Evolutionary conservation across 2,113 vertebrate genomes (phyloP).

Genomic region (Trogon surrucura): DNA sequence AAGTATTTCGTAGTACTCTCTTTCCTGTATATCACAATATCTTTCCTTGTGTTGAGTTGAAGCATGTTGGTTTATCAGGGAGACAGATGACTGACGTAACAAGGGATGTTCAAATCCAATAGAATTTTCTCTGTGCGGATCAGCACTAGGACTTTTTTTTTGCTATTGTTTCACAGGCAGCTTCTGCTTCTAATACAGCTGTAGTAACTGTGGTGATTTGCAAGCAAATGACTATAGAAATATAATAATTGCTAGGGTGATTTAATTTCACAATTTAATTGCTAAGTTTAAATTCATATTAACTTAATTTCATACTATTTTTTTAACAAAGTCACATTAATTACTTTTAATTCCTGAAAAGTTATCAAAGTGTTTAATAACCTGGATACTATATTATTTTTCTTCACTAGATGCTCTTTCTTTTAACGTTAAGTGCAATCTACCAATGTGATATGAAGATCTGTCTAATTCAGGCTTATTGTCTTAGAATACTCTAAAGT

Average conservation of each 20-base stretch:
- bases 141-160: not conserved
- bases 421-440: not conserved
- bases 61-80: not conserved
- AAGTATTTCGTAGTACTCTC: not conserved
- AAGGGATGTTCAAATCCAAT: not conserved
- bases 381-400: not conserved
- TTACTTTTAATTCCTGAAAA: not conserved
- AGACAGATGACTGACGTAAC: not conserved
- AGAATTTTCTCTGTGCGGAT: not conserved
- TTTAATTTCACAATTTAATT: not conserved
- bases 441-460: not conserved
- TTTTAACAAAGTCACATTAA: not conserved
- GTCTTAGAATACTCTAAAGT: not conserved
- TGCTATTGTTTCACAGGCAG: not conserved
- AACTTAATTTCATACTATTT: not conserved
- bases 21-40: not conserved
- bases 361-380: not conserved
- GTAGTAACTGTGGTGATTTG: not conserved
- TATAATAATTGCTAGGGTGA: not conserved
- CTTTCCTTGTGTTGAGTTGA: not conserved
- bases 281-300: slow-evolving; percentile 7
- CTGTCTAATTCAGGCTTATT: not conserved
- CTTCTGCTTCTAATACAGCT: not conserved
- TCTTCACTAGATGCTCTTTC: not conserved
- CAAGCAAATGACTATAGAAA: not conserved